Evolutionary conservation across 2,797 vertebrate genomes (phyloP), one percentile per base, ranked within the genome.

Genomic region (Pipistrellus pipistrellus): DNA sequence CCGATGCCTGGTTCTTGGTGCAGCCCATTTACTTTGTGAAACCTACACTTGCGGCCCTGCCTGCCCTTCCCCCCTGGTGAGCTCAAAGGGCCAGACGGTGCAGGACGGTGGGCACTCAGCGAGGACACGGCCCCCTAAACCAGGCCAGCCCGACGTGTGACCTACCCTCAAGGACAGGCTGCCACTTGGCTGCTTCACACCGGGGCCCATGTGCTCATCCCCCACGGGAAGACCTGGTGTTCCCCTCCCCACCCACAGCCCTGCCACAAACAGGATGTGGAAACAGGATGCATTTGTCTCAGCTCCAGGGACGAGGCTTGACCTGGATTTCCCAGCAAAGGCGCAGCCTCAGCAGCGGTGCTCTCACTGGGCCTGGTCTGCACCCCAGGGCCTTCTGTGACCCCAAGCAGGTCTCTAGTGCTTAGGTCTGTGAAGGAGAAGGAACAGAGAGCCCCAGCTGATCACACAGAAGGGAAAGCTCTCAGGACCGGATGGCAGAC

Each of bases 291-390:
- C 96, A 96, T 96, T 96, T 80, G 87, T 78, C 62, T 91, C 94
- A 78, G 96, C 97, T 97, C 96, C 96, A 97, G 96, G 96, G 55
- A 97, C 71, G 8, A 35, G 57, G 71, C 95, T 96, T 98, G 98
- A 98, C 97, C 98, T 98, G 98, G 97, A 98, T 98, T 98, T 98
- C 98, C 98, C 97, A 97, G 93, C 93, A 97, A 97, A 96, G 53
- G 86, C 77, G 73, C 76, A 96, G 88, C 95, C 96, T 97, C 97
- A 98, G 96, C 96, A 95, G 96, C 92, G 86, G 89, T 80, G 93
- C 96, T 59, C 90, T 59, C 89, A 48, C 44, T 68, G 82, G 55
- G 41, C 57, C 78, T 35, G 76, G 55, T 93, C 85, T 78, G 38
- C 95, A 86, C 93, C 91, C 85, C 96, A 82, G 66, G 73, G 53